Conservation (phyloP, 2,888 invertebrate genomes). For the Notocelia uddmanniana region DNA sequence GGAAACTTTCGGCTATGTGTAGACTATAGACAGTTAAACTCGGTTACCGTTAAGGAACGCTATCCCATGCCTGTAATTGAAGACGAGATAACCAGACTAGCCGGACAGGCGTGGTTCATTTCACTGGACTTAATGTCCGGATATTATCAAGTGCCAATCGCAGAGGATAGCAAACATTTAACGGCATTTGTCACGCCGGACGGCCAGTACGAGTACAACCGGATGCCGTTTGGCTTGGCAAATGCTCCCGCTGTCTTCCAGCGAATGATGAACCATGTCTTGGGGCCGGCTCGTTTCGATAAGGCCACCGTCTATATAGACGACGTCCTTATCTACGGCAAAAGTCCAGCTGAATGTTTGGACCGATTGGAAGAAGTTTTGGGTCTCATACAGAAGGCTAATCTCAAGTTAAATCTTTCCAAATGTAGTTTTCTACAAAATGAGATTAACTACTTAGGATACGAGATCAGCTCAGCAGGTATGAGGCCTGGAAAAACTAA, state of each 20-base stretch:
- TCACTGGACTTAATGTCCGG: conserved; percentile 47
- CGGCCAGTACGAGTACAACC: no score
- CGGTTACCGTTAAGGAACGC: conserved; percentile 50
- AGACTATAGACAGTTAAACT: conserved; percentile 49
- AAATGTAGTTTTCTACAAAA: conserved; percentile 54
- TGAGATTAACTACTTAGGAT: conserved; percentile 55
- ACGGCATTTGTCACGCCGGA: no score
- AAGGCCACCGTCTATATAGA: conserved; percentile 44
- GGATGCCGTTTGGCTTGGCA: no score
- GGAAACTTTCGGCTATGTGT: conserved; percentile 44
- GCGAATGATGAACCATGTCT: conserved; percentile 30
- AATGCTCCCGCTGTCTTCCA: no score
- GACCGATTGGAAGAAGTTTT: conserved; percentile 52
- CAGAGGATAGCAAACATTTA: conserved; percentile 33
- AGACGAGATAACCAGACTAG: conserved; percentile 48
- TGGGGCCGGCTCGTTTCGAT: conserved; percentile 19
- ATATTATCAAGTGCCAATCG: conserved; percentile 51
- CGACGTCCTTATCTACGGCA: conserved; percentile 33
- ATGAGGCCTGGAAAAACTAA: conserved; percentile 54
- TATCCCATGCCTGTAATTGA: conserved; percentile 51
- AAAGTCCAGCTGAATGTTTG: conserved; percentile 47
- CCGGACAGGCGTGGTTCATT: conserved; percentile 48
- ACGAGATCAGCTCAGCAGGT: conserved; percentile 52
- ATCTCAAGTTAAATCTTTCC: conserved; percentile 56
- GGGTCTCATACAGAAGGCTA: conserved; percentile 49